Evolutionary conservation across 2,888 invertebrate species (phyloP).

Genomic region (Eupithecia abbreviata): DNA sequence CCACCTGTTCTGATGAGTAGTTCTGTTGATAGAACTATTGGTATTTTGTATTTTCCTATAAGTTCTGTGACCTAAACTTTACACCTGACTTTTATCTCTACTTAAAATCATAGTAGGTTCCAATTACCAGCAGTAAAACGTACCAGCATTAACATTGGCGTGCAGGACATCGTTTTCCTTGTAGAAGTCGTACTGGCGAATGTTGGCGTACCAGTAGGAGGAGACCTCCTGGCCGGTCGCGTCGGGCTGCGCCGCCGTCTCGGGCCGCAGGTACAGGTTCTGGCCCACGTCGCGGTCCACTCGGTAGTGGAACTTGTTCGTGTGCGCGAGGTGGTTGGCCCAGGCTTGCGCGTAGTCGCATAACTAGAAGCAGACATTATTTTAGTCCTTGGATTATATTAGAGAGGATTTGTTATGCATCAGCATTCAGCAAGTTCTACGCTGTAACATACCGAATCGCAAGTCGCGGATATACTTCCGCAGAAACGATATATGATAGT

Average conservation of each 20-base stretch:
- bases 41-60: too few species aligned
- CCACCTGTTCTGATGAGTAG: too few species aligned
- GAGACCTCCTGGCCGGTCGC: slow-evolving; percentile 91
- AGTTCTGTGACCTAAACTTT: too few species aligned
- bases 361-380: slow-evolving; percentile 78
- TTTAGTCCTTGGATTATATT: too few species aligned
- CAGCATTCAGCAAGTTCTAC: too few species aligned
- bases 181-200: slow-evolving; percentile 89
- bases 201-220: slow-evolving; percentile 92
- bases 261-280: slow-evolving; percentile 90
- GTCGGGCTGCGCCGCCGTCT: slow-evolving; percentile 87
- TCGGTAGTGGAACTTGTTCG: slow-evolving; percentile 90
- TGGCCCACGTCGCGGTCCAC: slow-evolving; percentile 91
- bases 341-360: slow-evolving; percentile 93
- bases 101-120: too few species aligned
- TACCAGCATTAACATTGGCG: slow-evolving; percentile 91
- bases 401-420: too few species aligned
- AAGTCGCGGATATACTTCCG: too few species aligned
- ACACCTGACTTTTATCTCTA: too few species aligned
- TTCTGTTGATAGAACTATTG: too few species aligned
- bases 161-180: slow-evolving; percentile 89
- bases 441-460: too few species aligned
- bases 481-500: too few species aligned
- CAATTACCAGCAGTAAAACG: slow-evolving; percentile 20
- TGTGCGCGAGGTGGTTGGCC: slow-evolving; percentile 94